phyloP scores from a whole-genome alignment of 2,888 invertebrate species.

The Plagodis pulveraria region DNA sequence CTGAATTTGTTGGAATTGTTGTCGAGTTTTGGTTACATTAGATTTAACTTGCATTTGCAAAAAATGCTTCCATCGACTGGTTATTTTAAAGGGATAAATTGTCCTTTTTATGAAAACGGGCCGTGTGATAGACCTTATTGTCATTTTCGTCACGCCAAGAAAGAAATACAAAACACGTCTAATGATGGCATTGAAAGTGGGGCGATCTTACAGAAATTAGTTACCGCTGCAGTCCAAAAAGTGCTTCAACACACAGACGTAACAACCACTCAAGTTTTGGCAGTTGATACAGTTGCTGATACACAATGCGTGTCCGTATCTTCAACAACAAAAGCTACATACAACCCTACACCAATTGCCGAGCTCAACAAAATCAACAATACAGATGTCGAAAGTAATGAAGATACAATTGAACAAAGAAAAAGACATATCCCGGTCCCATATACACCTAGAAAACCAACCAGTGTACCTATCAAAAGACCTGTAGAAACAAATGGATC shows the following conservation, averaged over 20 bases:
- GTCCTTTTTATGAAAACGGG: slow-evolving; percentile 93
- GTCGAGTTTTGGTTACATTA: slow-evolving; percentile 33
- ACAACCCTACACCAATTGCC: slow-evolving; percentile 88
- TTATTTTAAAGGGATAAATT: slow-evolving; percentile 93
- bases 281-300: slow-evolving; percentile 35
- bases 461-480: slow-evolving; percentile 64
- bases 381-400: slow-evolving; percentile 57
- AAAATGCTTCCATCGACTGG: slow-evolving; percentile 95
- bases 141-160: slow-evolving; percentile 94
- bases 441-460: slow-evolving; percentile 79
- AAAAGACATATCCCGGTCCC: slow-evolving; percentile 81
- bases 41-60: slow-evolving; percentile 21
- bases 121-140: slow-evolving; percentile 95
- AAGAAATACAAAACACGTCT: slow-evolving; percentile 82
- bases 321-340: slow-evolving; percentile 76
- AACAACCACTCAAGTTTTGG: slow-evolving; percentile 39
- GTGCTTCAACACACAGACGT: slow-evolving; percentile 81
- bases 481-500: slow-evolving; percentile 66
- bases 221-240: slow-evolving; percentile 86
- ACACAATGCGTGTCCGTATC: slow-evolving; percentile 46
- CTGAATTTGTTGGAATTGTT: slow-evolving; percentile 28
- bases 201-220: slow-evolving; percentile 83
- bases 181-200: slow-evolving; percentile 76
- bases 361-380: slow-evolving; percentile 81
- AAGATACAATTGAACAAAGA: slow-evolving; percentile 65